Base-by-base conservation (phyloP, 2,797 vertebrate species). In the Phrynocephalus vlangalii region DNA sequence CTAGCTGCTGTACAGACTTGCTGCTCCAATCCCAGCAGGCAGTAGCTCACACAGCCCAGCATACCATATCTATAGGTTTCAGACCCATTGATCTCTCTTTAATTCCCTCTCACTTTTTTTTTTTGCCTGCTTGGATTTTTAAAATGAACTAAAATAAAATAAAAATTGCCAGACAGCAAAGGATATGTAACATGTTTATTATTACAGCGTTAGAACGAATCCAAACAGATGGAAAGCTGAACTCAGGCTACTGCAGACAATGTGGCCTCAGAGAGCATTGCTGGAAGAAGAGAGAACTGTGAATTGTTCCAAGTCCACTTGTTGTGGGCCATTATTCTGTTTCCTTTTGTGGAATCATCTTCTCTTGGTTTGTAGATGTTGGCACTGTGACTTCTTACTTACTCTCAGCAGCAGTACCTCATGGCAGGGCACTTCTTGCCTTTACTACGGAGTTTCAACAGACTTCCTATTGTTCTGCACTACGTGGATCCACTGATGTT, bases 21-120 rank as follows among this genome's bases (percentile, higher is more conserved):
- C 72, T 90, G 83, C 72, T 63, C 94, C 67, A 63, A 92, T 68
- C 20, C 28, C 28, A 83, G 50, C 70, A 83, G 84, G 81, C 88
- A 68, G 26, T 0, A 30, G 85, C 86, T 88, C 38, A 20, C 82
- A 71, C 88, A 85, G 93, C 91, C 91, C 92, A 81, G 70, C 82
- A 38, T 0, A 83, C 28, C 77, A 38, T 80, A 91, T 72, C 71
- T 88, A 50, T 50, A 5, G 80, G 63, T 75, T 87, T 79, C 73
- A 85, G 80, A 56, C 85, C 83, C n/a, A 66, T 89, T 92, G 66
- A 6, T 52, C 66, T 91, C 60, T 91, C 22, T 86, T 80, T 2
- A 33, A 83, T 56, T 88, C 72, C 84, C 1, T 8, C 38, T 50
- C 30, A 44, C 33, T n/a, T 38, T 30, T 30, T 44, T 78, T 56